A percentile compares a stretch with the other conserved stretches of the same genome.
Conservation (phyloP, 2,113 vertebrate genomes). For the Polypterus bichir region DNA sequence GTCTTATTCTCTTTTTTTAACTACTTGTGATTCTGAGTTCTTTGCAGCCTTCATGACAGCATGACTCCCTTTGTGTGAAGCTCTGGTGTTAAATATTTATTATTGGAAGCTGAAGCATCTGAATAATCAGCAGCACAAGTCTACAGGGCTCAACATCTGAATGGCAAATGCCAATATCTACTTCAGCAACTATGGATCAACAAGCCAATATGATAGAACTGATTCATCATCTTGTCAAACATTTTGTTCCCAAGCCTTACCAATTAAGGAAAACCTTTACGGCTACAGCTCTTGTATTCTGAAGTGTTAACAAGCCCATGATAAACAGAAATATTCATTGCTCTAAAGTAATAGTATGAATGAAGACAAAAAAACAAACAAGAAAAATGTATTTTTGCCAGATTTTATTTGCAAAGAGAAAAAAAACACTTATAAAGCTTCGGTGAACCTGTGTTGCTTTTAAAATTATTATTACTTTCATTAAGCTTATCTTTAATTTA, state of each 20-base stretch:
- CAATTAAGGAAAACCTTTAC: conserved; percentile 46
- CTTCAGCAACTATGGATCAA: conserved; percentile 65
- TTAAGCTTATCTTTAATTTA: too few relatives aligned
- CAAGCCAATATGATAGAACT: conserved; percentile 66
- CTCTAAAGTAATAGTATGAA: not conserved
- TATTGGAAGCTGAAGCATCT: conserved; percentile 64
- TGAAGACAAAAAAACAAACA: too few relatives aligned
- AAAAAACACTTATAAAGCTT: too few relatives aligned
- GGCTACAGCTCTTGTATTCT: conserved; percentile 48
- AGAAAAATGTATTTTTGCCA: too few relatives aligned
- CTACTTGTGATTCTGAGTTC: conserved; percentile 36
- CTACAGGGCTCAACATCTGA: conserved; percentile 53
- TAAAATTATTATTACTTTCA: too few relatives aligned
- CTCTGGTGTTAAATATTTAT: conserved; percentile 67
- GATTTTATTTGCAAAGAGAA: too few relatives aligned
- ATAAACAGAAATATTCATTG: conserved; percentile 46
- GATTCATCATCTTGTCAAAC: conserved; percentile 84
- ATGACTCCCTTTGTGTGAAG: conserved; percentile 44
- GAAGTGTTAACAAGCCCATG: conserved; percentile 35
- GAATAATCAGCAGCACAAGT: conserved; percentile 72
- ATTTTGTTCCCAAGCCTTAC: conserved; percentile 50
- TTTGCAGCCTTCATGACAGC: conserved; percentile 40
- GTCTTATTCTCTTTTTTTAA: conserved; percentile 35
- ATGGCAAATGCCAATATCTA: conserved; percentile 89
- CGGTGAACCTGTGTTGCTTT: too few relatives aligned